Percentiles rank a stretch among this genome's conserved stretches.
Evolutionary conservation across 92 coral and sea anemone genomes (phyloP).

Genomic region (Umimayanthus kanabou): DNA sequence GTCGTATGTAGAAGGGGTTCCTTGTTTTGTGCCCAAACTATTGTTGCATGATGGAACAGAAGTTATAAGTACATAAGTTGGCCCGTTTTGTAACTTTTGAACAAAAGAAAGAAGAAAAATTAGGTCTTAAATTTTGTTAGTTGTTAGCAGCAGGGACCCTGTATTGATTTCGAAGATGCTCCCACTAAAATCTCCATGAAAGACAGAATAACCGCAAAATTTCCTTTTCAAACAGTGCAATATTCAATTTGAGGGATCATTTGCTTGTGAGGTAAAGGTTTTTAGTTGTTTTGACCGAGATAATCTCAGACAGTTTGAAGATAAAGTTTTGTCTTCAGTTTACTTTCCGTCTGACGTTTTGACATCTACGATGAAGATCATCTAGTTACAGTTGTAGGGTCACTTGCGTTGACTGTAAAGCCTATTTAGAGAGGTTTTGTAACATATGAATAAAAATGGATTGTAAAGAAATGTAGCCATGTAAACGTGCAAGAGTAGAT

Average conservation of each 20-base stretch:
- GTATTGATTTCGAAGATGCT: not conserved
- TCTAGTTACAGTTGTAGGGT: not conserved
- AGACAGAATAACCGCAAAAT: not conserved
- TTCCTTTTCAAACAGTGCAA: not conserved
- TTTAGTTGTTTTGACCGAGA: not conserved
- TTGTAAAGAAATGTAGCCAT: not conserved
- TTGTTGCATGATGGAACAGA: no score
- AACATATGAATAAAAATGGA: not conserved
- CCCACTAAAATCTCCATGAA: not conserved
- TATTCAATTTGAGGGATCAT: not conserved
- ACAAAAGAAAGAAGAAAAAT: no score
- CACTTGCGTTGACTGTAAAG: not conserved
- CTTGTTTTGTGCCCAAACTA: no score
- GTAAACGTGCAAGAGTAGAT: not conserved
- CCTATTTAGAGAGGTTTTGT: no score
- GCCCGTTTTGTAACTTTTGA: no score
- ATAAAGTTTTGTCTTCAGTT: not conserved
- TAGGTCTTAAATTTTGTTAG: no score
- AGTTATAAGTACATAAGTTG: no score
- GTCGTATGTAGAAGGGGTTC: no score
- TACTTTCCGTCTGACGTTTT: not conserved
- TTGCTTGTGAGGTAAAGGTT: not conserved
- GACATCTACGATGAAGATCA: no score
- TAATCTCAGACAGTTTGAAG: no score
- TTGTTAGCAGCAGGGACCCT: no score